Evolutionary conservation across 2,888 invertebrate genomes (phyloP).

Genomic region (Orthosia incerta): DNA sequence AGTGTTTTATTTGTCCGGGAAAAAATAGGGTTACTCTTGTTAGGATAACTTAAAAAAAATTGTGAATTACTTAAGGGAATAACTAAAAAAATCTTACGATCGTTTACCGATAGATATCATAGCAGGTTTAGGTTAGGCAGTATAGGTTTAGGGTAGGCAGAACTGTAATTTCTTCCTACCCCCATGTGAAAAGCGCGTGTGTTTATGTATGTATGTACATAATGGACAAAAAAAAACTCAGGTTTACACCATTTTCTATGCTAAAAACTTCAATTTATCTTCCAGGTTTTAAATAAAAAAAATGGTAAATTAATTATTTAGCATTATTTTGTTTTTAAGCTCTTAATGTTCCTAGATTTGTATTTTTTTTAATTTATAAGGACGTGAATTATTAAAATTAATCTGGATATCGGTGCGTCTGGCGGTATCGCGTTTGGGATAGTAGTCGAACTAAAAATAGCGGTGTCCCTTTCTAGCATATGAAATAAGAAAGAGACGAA

Average conservation of each 20-base stretch:
- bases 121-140: no score
- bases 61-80: no score
- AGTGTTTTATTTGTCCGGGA: no score
- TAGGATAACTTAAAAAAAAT: no score
- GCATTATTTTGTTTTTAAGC: slow-evolving; percentile 85
- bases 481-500: background rate
- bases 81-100: no score
- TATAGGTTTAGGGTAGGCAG: no score
- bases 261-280: slow-evolving; percentile 60
- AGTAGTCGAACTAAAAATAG: background rate
- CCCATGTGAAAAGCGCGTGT: no score
- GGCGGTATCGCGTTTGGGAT: slow-evolving; percentile 44
- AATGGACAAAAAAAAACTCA: background rate
- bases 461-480: slow-evolving; percentile 4
- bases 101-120: no score
- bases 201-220: no score
- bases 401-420: slow-evolving; percentile 61
- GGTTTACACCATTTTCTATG: slow-evolving; percentile 6
- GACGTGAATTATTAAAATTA: slow-evolving; percentile 50
- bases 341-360: slow-evolving; percentile 89
- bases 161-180: no score
- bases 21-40: no score
- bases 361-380: slow-evolving; percentile 81
- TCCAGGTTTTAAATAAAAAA: slow-evolving; percentile 68
- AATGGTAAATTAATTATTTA: slow-evolving; percentile 82